phyloP scores from a whole-genome alignment of 1,140 invertebrate genomes.

The Drosophila ercepeae region DNA sequence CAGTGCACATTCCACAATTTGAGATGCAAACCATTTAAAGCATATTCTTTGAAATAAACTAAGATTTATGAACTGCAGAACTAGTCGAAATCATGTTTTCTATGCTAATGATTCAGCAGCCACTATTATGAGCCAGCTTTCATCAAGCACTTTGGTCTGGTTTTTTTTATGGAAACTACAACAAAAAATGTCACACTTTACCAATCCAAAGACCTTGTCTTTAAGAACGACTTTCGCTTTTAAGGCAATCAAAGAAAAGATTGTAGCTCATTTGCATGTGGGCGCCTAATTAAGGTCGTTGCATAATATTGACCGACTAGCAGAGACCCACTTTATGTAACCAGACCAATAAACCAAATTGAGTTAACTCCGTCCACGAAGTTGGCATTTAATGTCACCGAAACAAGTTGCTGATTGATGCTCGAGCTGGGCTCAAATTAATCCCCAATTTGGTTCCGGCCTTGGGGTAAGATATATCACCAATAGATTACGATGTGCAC shows the following conservation, averaged over 20 bases:
- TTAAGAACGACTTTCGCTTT: conserved; percentile 69
- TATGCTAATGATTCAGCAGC: conserved; percentile 20
- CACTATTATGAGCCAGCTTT: conserved; percentile 9
- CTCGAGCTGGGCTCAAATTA: conserved; percentile 29
- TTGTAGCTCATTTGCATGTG: conserved; percentile 58
- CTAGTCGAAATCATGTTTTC: conserved; percentile 33
- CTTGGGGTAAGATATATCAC: conserved; percentile 14
- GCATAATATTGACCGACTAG: conserved; percentile 69
- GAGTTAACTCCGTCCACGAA: conserved; percentile 35
- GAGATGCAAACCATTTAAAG: neutral
- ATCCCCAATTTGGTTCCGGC: conserved; percentile 35
- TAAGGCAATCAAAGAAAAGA: conserved; percentile 30
- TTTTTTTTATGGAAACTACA: neutral
- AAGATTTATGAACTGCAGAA: conserved; percentile 17
- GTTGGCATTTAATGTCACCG: conserved; percentile 57
- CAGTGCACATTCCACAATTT: conserved; percentile 4
- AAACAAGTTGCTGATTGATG: conserved; percentile 50
- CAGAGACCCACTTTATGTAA: conserved; percentile 49
- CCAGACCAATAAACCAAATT: conserved; percentile 61
- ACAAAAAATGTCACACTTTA: conserved; percentile 11
- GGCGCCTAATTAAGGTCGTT: conserved; percentile 63
- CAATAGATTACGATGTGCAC: conserved; percentile 9
- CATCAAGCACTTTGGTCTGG: conserved; percentile 11
- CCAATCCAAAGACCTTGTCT: conserved; percentile 34
- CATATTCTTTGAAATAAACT: conserved; percentile 10